Evolutionary conservation across 2,113 vertebrate genomes (phyloP).

Genomic region (Mionectes macconnelli): DNA sequence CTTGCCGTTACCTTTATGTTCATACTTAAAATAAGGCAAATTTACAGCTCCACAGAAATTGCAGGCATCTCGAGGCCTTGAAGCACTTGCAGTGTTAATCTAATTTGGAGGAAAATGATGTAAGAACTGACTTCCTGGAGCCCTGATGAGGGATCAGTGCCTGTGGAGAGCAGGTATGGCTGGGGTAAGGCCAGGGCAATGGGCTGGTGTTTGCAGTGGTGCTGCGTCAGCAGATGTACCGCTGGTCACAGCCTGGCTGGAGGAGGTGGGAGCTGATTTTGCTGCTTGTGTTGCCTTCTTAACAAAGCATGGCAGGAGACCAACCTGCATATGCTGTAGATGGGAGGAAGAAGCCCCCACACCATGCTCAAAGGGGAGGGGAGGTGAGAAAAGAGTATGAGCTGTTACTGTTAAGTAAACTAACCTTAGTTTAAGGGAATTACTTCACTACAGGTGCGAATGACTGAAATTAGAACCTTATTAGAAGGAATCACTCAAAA

Average conservation of each 20-base stretch:
- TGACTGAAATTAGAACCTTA: not conserved
- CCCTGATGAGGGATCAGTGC: not conserved
- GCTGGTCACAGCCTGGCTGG: not conserved
- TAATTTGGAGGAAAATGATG: not conserved
- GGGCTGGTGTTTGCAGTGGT: not conserved
- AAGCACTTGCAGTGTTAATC: not conserved
- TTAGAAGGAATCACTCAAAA: not conserved
- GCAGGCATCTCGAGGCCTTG: not conserved
- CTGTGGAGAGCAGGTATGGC: no score
- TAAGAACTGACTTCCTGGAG: not conserved
- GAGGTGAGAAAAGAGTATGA: not conserved
- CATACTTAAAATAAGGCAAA: not conserved
- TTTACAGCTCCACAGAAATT: not conserved
- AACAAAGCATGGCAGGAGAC: not conserved
- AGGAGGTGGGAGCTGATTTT: not conserved
- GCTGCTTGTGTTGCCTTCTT: not conserved
- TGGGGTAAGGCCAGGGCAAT: no score
- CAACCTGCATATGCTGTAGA: fast-evolving
- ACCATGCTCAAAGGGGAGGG: not conserved
- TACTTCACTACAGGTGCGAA: not conserved
- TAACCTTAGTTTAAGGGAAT: not conserved
- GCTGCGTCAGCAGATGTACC: not conserved
- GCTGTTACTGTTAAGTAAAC: no score
- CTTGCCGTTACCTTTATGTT: slow-evolving; percentile 2
- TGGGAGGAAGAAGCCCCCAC: fast-evolving